Evolutionary conservation across 2,888 invertebrate species (phyloP), one percentile per base, ranked within the genome.

Genomic region (Melanostoma scalare): DNA sequence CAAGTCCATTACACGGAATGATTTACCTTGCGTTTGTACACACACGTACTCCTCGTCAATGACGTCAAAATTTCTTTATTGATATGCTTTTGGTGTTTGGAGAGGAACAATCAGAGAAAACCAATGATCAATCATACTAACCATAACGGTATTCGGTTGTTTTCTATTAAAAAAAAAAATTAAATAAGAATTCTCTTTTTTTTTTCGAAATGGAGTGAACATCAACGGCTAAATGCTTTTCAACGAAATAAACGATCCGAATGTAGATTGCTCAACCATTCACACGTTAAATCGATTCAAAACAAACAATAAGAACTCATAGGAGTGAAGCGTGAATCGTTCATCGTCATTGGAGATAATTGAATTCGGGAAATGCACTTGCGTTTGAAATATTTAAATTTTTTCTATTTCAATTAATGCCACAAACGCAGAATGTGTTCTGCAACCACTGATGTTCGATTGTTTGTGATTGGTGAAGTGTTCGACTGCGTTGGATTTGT

Each of bases 41-140:
- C 36, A 65, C 58, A 63, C 72, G 61, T 72, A 53, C 61, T 46
- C 61, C 58, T 79, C 74, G 68, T 73, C 73, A 78, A 78, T 78
- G 73, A 78, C 78, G 65, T 74, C 50, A 67, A 68, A 60, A 55
- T 65, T 61, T 60, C 36, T 50, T 40, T 48, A 48, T 35, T 33
- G 42, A 58, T 44, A 60, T 40, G 33, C 9, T 36, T 60, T 50
- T 6, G 8, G 3, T 53, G 35, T 20, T 33, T 31, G 30, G 6
- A n/a, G 5, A 5, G 10, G 33, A 72, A 55, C 60, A 46, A 56
- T 38, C 31, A 50, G 38, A 50, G 81, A 82, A 67, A 46, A 56
- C 31, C 31, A 50, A 50, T 63, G 81, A 82, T 82, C 77, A 77
- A 82, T 82, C 77, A 82, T 71, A 78, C 68, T 82, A 61, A 82